A percentile compares a stretch with the other conserved stretches of the same genome.
phyloP scores from a whole-genome alignment of 1,140 invertebrate species.

The Hylaeus volcanicus region DNA sequence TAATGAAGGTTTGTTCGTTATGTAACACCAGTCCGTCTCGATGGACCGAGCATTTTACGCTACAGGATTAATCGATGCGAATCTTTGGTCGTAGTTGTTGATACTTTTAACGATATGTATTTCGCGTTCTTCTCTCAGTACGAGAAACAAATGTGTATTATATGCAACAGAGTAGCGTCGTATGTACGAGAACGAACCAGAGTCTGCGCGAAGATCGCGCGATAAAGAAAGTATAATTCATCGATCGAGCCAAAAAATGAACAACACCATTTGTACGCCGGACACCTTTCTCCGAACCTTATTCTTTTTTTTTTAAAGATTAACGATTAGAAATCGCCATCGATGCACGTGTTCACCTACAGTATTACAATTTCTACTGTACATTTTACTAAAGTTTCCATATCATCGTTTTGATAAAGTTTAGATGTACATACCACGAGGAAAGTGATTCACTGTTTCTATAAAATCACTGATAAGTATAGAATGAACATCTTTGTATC shows the following conservation, averaged over 20 bases:
- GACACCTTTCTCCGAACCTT: slow-evolving; percentile 12
- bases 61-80: not conserved
- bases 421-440: not conserved
- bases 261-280: not conserved
- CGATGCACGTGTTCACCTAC: not conserved
- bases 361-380: not conserved
- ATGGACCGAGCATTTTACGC: not conserved
- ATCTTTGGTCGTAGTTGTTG: not conserved
- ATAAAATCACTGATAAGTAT: not conserved
- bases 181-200: slow-evolving; percentile 50
- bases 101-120: slow-evolving; percentile 1
- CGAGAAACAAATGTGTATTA: slow-evolving; percentile 30
- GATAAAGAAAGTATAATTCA: slow-evolving; percentile 64
- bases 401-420: not conserved
- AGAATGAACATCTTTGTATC: too few species aligned
- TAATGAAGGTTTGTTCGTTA: slow-evolving; percentile 5
- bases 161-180: slow-evolving; percentile 27
- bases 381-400: not conserved
- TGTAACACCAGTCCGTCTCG: not conserved
- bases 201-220: slow-evolving; percentile 49
- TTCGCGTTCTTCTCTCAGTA: slow-evolving; percentile 52
- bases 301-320: not conserved
- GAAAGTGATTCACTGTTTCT: not conserved
- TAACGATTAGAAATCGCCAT: not conserved
- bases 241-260: slow-evolving; percentile 47